phyloP scores from a whole-genome alignment of 2,888 invertebrate genomes.

The Eupithecia subfuscata region DNA sequence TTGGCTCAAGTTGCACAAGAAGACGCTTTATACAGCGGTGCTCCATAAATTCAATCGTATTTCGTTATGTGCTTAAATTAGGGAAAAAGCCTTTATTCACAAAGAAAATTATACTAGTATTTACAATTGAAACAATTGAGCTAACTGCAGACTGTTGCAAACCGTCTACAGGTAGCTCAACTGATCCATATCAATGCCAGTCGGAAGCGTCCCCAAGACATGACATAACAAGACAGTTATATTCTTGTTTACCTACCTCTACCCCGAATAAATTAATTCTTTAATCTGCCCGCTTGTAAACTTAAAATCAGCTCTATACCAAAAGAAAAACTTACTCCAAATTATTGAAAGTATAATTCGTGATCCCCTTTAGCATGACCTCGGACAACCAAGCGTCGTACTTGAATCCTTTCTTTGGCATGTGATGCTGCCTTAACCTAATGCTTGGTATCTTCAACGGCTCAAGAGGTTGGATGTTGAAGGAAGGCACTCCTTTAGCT shows the following conservation, averaged over 20 bases:
- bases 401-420: constrained; percentile 76
- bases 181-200: too few relatives aligned
- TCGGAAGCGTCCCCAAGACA: too few relatives aligned
- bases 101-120: too few relatives aligned
- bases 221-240: too few relatives aligned
- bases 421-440: constrained; percentile 81
- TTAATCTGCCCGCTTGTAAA: background rate
- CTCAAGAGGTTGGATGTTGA: constrained; percentile 84
- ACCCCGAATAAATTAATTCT: background rate
- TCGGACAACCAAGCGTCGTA: constrained; percentile 82
- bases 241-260: background rate
- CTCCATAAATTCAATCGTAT: background rate
- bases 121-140: too few relatives aligned
- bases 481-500: constrained; percentile 83
- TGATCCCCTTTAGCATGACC: constrained; percentile 74
- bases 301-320: background rate
- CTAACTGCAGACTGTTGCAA: too few relatives aligned
- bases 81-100: too few relatives aligned
- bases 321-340: constrained; percentile 71
- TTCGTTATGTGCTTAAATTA: too few relatives aligned
- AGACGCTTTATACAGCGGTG: background rate
- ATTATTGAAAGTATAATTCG: constrained; percentile 78
- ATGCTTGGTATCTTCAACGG: constrained; percentile 84
- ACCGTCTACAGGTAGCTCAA: too few relatives aligned
- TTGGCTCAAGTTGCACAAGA: background rate